phyloP scores from a whole-genome alignment of 2,888 invertebrate genomes.

The Erebia aethiops region DNA sequence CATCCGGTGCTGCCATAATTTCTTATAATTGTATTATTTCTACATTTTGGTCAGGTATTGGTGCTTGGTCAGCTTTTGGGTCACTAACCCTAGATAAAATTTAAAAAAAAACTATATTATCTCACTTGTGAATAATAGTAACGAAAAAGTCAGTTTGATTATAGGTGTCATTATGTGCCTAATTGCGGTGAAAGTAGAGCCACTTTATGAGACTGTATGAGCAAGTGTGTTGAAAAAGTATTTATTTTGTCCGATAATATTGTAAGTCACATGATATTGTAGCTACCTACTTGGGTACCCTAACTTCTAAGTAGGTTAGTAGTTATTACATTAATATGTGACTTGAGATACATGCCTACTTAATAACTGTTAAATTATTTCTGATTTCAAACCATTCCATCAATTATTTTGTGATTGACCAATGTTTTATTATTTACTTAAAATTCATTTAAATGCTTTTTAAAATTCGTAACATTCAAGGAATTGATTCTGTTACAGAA shows the following conservation, averaged over 20 bases:
- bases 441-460: conserved; percentile 24
- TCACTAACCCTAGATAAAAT: conserved; percentile 1
- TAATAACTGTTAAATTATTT: conserved; percentile 1
- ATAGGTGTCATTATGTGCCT: too few relatives aligned
- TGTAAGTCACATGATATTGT: too few relatives aligned
- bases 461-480: background rate
- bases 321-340: background rate
- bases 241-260: too few relatives aligned
- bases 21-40: background rate
- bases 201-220: too few relatives aligned
- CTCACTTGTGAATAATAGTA: too few relatives aligned
- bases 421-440: conserved; percentile 18
- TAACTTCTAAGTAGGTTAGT: too few relatives aligned
- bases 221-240: too few relatives aligned
- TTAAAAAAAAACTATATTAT: too few relatives aligned
- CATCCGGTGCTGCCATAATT: too few relatives aligned
- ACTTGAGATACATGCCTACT: background rate
- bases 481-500: background rate
- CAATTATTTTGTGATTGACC: conserved; percentile 21
- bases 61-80: conserved; percentile 4
- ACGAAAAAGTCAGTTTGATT: too few relatives aligned
- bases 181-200: too few relatives aligned
- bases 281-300: too few relatives aligned
- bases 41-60: conserved; percentile 4
- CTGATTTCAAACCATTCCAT: conserved; percentile 34